phyloP scores from a whole-genome alignment of 2,113 vertebrate genomes.

The Butorides virescens region DNA sequence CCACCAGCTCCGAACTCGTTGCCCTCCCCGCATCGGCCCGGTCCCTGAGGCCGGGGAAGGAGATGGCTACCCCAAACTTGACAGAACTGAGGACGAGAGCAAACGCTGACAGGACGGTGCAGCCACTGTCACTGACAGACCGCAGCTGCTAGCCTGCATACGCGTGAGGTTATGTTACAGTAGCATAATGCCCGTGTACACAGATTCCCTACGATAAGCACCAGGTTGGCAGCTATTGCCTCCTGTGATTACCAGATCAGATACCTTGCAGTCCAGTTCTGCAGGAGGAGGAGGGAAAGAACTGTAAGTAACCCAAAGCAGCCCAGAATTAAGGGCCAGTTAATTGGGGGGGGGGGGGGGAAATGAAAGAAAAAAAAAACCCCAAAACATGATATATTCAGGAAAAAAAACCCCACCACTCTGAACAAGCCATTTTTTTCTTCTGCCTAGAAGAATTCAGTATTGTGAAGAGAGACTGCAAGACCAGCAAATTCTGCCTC shows the following conservation, averaged over 20 bases:
- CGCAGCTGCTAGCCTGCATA: rapidly evolving
- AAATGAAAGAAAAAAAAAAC: neutral
- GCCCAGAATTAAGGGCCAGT: neutral
- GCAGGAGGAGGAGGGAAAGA: neutral
- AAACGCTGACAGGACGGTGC: neutral
- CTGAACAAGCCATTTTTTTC: neutral
- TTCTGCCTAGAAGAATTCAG: neutral
- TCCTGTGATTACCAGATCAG: rapidly evolving
- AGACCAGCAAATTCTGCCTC: neutral
- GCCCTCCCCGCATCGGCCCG: no score
- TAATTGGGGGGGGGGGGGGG: rapidly evolving
- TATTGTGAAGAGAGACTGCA: rapidly evolving
- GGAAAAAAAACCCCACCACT: neutral
- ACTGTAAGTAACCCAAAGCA: no score
- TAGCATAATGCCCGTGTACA: rapidly evolving
- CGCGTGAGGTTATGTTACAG: rapidly evolving
- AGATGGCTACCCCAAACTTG: rapidly evolving
- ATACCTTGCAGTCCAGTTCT: no score
- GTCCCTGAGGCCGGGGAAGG: neutral
- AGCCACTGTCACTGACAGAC: rapidly evolving
- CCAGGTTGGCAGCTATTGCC: neutral
- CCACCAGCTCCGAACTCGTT: no score
- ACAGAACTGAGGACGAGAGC: rapidly evolving
- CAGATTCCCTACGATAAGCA: no score
- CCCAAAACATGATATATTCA: rapidly evolving